Evolutionary conservation across 2,113 vertebrate species (phyloP).

Genomic region (Scytalopus superciliaris): DNA sequence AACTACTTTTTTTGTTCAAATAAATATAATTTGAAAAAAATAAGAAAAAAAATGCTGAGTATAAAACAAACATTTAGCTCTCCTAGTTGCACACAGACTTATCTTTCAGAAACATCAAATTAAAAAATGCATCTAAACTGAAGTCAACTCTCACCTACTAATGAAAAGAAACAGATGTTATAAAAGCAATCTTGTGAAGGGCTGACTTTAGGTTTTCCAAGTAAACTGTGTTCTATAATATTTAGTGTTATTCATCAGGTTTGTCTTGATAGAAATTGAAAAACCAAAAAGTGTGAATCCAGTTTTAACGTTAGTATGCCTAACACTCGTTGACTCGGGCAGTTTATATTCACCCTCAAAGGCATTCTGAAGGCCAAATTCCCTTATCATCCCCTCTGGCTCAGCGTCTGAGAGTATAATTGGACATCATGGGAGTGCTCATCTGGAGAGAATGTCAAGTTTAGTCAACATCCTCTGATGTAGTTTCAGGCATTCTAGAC

Average conservation of each 20-base stretch:
- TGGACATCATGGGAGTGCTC: background rate
- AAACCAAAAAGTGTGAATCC: background rate
- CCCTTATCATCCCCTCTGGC: background rate
- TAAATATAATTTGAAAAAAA: background rate
- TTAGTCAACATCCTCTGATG: background rate
- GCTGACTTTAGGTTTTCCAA: background rate
- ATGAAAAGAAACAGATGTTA: background rate
- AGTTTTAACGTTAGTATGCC: background rate
- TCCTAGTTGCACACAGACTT: accelerated
- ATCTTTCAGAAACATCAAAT: background rate
- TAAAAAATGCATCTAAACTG: background rate
- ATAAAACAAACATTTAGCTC: background rate
- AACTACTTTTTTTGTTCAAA: background rate
- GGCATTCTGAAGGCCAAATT: background rate
- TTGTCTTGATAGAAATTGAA: background rate
- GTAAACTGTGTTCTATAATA: background rate
- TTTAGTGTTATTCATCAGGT: background rate
- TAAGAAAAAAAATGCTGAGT: background rate
- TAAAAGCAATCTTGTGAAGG: background rate
- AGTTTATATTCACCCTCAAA: background rate
- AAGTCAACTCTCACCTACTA: background rate
- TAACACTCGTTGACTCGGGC: background rate
- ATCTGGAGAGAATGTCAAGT: background rate
- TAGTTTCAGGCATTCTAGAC: background rate
- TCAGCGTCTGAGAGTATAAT: background rate